Percentiles rank a stretch among this genome's conserved stretches.
Conservation (phyloP, 2,797 vertebrate species). For the Lacerta bilineata region DNA sequence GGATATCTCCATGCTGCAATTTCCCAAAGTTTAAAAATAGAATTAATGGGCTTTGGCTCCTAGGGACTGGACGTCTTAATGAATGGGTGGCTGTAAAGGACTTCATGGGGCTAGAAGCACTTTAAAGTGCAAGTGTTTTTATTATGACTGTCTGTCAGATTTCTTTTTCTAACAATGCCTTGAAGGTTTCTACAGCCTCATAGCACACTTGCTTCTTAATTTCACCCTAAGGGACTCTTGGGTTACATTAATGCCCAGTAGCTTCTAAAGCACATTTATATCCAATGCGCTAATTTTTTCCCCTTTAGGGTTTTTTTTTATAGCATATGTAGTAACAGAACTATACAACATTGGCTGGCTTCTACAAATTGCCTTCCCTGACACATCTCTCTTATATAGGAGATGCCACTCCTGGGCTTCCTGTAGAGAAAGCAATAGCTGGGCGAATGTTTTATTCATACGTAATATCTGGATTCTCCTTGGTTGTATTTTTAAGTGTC, state of each 20-base stretch:
- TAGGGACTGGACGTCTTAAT: conserved; percentile 29
- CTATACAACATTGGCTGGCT: not conserved
- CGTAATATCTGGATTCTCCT: not conserved
- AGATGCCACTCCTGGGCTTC: not conserved
- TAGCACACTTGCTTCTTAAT: conserved; percentile 38
- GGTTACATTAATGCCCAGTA: conserved; percentile 62
- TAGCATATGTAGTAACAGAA: conserved; percentile 16
- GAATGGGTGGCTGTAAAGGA: conserved; percentile 49
- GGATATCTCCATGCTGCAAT: not conserved
- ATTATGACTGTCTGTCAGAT: conserved; percentile 53
- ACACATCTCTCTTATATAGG: conserved; percentile 26
- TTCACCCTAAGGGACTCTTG: conserved; percentile 45
- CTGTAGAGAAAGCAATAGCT: not conserved
- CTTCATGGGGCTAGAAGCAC: conserved; percentile 37
- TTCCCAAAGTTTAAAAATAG: not conserved
- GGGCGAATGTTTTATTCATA: not conserved
- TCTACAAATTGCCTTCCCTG: conserved; percentile 33
- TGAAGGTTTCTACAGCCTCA: conserved; percentile 37
- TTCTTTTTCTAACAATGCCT: conserved; percentile 42
- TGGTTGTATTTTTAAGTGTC: not conserved
- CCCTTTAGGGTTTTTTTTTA: not conserved
- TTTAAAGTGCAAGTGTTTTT: conserved; percentile 39
- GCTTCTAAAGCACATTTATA: conserved; percentile 40
- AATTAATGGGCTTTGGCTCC: conserved; percentile 28
- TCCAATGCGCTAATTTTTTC: conserved; percentile 24